Evolutionary conservation across 2,888 invertebrate genomes (phyloP).

Genomic region (Mythimna impura): DNA sequence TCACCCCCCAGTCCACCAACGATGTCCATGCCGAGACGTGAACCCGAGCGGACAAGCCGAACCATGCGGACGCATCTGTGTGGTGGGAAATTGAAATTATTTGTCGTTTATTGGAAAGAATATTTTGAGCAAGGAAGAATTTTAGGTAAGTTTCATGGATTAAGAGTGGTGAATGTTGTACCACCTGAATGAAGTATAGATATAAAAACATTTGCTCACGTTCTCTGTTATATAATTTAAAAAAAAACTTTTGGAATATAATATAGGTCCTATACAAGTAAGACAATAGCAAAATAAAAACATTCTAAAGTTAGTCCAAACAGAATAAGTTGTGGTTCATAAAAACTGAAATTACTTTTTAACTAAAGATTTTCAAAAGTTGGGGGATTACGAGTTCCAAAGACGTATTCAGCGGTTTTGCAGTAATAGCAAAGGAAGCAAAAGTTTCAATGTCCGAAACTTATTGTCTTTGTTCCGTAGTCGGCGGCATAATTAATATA

Average conservation of each 20-base stretch:
- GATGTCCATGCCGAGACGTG: conserved; percentile 89
- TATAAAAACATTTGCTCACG: not conserved
- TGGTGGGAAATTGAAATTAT: conserved; percentile 2
- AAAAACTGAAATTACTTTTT: conserved; percentile 29
- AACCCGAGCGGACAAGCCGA: conserved; percentile 86
- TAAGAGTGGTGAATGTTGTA: not conserved
- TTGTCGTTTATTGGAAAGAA: not conserved
- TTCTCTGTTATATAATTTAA: not conserved
- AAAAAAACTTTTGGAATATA: not conserved
- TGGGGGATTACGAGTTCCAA: conserved; percentile 56
- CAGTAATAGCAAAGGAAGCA: conserved; percentile 49
- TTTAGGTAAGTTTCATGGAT: not conserved
- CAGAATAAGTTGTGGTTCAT: conserved; percentile 3
- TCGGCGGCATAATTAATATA: conserved; percentile 52
- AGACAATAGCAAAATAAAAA: not conserved
- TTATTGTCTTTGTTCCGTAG: conserved; percentile 58
- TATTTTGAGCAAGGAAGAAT: not conserved
- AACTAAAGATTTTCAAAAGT: conserved; percentile 53
- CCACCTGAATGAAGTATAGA: not conserved
- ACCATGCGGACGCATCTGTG: conserved; percentile 87
- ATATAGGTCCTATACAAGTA: not conserved
- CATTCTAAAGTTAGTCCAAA: not conserved
- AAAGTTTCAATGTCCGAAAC: conserved; percentile 60
- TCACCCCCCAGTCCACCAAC: conserved; percentile 88
- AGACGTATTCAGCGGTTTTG: conserved; percentile 58